Base-by-base conservation (phyloP, 1,140 invertebrate genomes). In the Cherax destructor region DNA sequence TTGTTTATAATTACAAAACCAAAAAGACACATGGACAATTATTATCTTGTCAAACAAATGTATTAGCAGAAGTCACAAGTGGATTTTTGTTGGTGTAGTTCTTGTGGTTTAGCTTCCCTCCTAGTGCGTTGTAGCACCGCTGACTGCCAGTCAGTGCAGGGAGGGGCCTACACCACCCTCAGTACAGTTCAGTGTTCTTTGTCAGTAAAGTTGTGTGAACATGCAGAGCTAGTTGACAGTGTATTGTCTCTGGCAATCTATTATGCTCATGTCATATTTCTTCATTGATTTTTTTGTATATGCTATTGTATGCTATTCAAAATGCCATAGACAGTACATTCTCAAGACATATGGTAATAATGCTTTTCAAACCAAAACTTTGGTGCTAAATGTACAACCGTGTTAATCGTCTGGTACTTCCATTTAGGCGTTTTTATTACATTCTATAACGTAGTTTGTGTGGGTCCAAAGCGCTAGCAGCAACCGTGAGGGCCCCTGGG, bases 321-420 rank as follows among this genome's bases (percentile, higher is more conserved):
- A 69, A 91, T 85, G 89, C 89, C 89, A 91, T 85, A 91, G 89
- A 91, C 89, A 91, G 83, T 91, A 91, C 89, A 91, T 91, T 85
- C 47, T 69, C 69, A 80, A 85, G 89, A 91, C 89, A 85, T 86
- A 86, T 91, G 89, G 89, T 91, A 91, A 91, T 91, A 91, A 91
- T 91, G 90, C 90, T 91, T 91, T 91, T 91, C 90, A 91, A 91
- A 86, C 90, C 90, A 86, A 86, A 91, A 91, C 90, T 87, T 91
- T 91, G 90, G 90, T 91, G 90, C 90, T 91, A 91, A 91, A 91
- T 91, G 90, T 91, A 91, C 90, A 91, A 91, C 90, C 78, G 85
- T 87, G 84, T 91, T 91, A 81, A 91, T 83, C 90, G 90, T 91
- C 84, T 91, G 85, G 85, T 91, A 91, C 90, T 91, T 91, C 90